Base-by-base conservation (phyloP, 2,888 invertebrate genomes). In the Euclidia mi region DNA sequence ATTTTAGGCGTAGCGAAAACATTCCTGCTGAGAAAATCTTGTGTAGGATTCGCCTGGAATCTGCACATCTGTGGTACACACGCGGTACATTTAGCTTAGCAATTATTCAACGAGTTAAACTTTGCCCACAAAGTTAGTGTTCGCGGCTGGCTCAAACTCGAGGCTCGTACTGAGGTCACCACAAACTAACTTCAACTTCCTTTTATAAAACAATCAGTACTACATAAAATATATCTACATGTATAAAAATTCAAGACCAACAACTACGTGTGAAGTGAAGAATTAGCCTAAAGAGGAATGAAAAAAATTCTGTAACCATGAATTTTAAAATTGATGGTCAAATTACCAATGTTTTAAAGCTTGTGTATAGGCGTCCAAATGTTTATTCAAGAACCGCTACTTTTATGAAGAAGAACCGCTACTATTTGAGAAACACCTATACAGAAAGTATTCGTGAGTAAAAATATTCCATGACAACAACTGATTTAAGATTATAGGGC, bases 61-160 rank as follows among this genome's bases (percentile, higher is more conserved):
- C 71, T 60, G 67, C 71, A 65, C 60, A 71, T 70, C 61, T 64
- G 70, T 62, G 66, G 58, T 69, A 65, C 65, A 71, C 72, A 63
- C 58, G 61, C 71, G 77, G 72, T 75, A 73, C 76, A 78, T 78
- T 80, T 76, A 72, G 63, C 78, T 78, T 68, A 75, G 79, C 76
- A 85, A 87, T 87, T 87, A 85, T 85, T 84, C 84, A 82, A 65
- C 76, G 66, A 79, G 78, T 77, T 77, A 61, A 85, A 85, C 76
- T 86, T 84, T 65, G 45, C 53, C 78, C 69, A 60, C 79, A 71
- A 81, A 84, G 77, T 86, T 82, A 77, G 63, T 70, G 70, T 72
- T 74, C 68, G 60, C 71, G 59, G 65, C 62, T 70, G 67, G 76
- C 73, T 65, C 65, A 72, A 74, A 63, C 65, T 71, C 61, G 55